Conservation (phyloP, 2,888 invertebrate species). For the Cinara cedri region DNA sequence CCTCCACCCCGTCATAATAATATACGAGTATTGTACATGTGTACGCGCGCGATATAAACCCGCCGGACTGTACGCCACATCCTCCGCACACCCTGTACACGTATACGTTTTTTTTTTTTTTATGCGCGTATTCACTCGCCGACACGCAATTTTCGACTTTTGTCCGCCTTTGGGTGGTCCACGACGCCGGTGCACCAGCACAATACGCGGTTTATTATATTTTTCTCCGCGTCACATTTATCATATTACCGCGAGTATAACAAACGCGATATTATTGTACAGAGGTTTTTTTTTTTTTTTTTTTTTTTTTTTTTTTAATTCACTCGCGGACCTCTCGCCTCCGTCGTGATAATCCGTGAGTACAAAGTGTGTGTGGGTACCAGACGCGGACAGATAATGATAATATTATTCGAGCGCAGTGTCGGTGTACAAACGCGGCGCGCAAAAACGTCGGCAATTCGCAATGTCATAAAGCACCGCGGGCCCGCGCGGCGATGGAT, state of each 20-base stretch:
- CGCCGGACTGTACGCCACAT: slow-evolving; percentile 14
- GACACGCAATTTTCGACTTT: background rate
- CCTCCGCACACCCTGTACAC: background rate
- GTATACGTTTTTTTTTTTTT: background rate
- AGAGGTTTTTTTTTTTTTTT: no score
- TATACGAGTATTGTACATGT: no score
- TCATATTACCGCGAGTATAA: no score
- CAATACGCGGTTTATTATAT: slow-evolving; percentile 35
- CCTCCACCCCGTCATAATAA: no score
- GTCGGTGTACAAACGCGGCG: no score
- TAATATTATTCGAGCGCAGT: no score
- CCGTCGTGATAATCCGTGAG: background rate
- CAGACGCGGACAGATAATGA: background rate
- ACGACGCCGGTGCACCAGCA: no score
- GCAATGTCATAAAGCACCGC: no score
- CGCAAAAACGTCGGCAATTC: no score
- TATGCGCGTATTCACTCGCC: background rate
- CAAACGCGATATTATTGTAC: no score
- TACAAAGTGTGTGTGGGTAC: background rate
- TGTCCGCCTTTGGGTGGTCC: slow-evolving; percentile 45
- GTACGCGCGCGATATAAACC: slow-evolving; percentile 26
- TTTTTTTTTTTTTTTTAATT: background rate
- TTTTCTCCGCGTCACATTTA: slow-evolving; percentile 45
- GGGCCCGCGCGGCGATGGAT: no score
- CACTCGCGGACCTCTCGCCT: background rate